A percentile compares a stretch with the other conserved stretches of the same genome.
These are phyloP conservation scores for Matsumurasca onukii DNA, from an alignment of 1,140 invertebrate genomes.

Conservation along the genomic window DNA sequence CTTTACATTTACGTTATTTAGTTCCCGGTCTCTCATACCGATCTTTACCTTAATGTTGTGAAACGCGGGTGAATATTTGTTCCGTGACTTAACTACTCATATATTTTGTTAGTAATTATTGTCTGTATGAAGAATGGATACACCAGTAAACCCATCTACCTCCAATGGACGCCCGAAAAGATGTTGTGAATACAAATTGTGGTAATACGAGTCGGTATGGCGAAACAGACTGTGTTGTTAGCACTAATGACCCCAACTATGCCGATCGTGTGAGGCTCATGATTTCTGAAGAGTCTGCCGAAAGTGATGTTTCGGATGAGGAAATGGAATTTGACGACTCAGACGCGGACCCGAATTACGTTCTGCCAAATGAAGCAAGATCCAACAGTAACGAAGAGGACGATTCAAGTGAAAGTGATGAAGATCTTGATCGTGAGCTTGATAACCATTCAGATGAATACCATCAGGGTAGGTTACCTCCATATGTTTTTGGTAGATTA, in stretches of 20 bases:
- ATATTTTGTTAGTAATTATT: background rate
- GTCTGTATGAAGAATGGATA: background rate
- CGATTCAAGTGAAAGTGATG: background rate
- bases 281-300: background rate
- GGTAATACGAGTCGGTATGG: no score
- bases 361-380: no score
- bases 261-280: background rate
- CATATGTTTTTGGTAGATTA: background rate
- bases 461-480: background rate
- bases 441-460: background rate
- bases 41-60: background rate
- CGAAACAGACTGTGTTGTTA: no score
- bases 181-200: background rate
- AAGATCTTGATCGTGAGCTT: background rate
- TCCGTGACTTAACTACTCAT: no score
- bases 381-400: background rate
- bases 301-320: no score
- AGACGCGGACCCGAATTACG: background rate
- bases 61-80: background rate
- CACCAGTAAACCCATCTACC: background rate
- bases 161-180: background rate
- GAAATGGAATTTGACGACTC: slow-evolving; percentile 5
- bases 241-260: background rate
- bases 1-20: background rate
- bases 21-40: background rate